Conservation (phyloP, 2,797 vertebrate species). For the Sebastes steindachneri region DNA sequence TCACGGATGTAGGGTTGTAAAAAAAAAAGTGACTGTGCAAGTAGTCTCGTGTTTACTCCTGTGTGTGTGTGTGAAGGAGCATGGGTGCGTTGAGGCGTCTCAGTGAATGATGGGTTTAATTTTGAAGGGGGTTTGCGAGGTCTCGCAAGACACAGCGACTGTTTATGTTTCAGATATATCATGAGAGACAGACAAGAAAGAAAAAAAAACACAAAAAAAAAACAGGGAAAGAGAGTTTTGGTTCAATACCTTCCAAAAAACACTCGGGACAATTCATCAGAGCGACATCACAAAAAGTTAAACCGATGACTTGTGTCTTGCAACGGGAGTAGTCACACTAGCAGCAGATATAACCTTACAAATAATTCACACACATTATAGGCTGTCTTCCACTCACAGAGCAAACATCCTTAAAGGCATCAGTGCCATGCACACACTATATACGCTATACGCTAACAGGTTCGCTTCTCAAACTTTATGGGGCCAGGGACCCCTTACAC, state of each 20-base stretch:
- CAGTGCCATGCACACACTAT: neutral
- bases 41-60: neutral
- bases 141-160: constrained; percentile 33
- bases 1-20: constrained; percentile 17
- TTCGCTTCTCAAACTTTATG: neutral
- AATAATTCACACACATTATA: neutral
- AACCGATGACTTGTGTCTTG: neutral
- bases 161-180: constrained; percentile 63
- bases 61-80: neutral
- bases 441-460: neutral
- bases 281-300: neutral
- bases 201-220: neutral
- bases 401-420: constrained; percentile 6
- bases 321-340: neutral
- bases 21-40: constrained; percentile 23
- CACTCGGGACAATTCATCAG: neutral
- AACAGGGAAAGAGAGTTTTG: neutral
- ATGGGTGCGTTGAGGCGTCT: constrained; percentile 41
- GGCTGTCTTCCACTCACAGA: neutral
- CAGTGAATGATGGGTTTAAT: constrained; percentile 73
- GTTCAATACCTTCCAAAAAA: neutral
- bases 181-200: neutral
- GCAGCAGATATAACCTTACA: neutral
- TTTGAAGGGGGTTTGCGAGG: constrained; percentile 46
- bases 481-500: no score